Base-by-base conservation (phyloP, 2,888 invertebrate species). In the Calliphora vomitoria region DNA sequence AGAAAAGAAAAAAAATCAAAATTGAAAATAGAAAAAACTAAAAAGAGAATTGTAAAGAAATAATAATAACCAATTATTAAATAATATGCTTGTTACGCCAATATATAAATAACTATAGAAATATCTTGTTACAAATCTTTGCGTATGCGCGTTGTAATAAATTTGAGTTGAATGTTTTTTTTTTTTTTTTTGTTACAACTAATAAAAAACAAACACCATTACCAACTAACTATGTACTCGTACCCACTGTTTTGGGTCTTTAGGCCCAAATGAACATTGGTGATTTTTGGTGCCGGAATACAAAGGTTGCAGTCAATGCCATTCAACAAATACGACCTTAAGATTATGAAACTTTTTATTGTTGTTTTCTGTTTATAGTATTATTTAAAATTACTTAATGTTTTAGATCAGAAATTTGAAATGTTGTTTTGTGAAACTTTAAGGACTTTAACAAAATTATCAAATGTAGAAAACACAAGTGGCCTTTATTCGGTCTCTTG, bases 81-180 rank as follows among this genome's bases (percentile, higher is more conserved):
- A 83, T 82, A 82, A 82, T 20, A 66, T 18, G 25, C 72, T 74
- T 66, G 41, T 69, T 76, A 82, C 69, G 60, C 41, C 60, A 62
- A 76, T 69, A 55, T 38, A 20, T 44, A 71, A 75, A 68, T 15
- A 55, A 55, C 3, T 8, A 44, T 11, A 44, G 10, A 68, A 47
- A 47, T 84, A 79, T 79, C 84, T 58, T 84, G 47, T 84, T 82
- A 82, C 85, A 55, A 83, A 83, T 85, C 85, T 88, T 83, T 87
- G 85, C 88, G 85, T 87, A 81, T 88, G 88, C 87, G 88, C 88
- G 44, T 72, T 85, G 31, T 13, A 55, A 47, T 68, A 82, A 44
- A 13, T 74, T 20, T 44, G 44, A 18, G 3, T 35, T 35, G 35
- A 35, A n/a, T n/a, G 35, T 15, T 44, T 74, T 44, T 74, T 47